Evolutionary conservation across 23 tunicate genomes (phyloP), one percentile per base, ranked within the genome.

Genomic region (Trididemnum nubilum): DNA sequence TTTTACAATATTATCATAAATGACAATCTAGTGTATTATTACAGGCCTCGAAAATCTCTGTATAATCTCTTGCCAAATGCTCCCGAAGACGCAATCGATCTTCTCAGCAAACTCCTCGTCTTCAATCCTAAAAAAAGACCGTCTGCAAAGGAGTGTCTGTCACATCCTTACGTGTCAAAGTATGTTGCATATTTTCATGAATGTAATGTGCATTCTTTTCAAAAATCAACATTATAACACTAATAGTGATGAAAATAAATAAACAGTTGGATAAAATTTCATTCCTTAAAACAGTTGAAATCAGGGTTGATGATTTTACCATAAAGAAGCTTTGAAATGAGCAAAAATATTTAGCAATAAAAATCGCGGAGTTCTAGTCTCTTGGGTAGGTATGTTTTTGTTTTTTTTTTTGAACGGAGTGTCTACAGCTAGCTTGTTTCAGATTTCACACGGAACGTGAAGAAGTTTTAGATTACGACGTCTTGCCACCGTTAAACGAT

Each of bases 141-240:
- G 3, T 94, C 98, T 0, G 98, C 98, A 26, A 72, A 78, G 60
- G 90, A 89, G 34, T 94, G 98, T 51, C 81, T 94, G 22, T 84
- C 84, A 28, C 98, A 94, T 71, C 98, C 98, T 57, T 94, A 94
- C 73, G 98, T 94, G 27, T 73, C 98, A 29, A 88, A 88, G 93
- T 88, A 51, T 33, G 39, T 5, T 7, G 15, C 15, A 44, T 7
- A 7, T 44, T 7, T 15, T 44, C 9, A 15, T 44, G 9, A 4
- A 25, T 61, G 54, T 15, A 44, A 44, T 9, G 54, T 44, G 12
- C 15, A 44, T 44, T 7, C 15, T 44, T 44, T 7, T 44, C 15
- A 15, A 44, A 7, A 9, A 7, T 44, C 54, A 44, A 44, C 54
- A n/a, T n/a, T n/a, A n/a, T n/a, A n/a, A n/a, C n/a, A n/a, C n/a